Base-by-base conservation (phyloP, 2,888 invertebrate species). In the Esperia sulphurella region DNA sequence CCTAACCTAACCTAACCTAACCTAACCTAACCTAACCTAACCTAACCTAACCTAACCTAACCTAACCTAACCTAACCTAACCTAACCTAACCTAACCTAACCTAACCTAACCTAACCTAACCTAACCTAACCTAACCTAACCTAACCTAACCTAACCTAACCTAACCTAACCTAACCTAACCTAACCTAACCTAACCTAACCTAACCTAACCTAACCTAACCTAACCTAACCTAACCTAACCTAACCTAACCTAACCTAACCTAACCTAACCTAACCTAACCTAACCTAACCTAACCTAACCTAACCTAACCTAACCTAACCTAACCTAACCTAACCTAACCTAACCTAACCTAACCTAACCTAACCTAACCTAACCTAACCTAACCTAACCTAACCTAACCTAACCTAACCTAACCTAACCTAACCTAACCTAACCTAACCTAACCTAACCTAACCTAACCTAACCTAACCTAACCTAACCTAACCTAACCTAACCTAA, bases 401-500 rank as follows among this genome's bases (percentile, higher is more conserved):
- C 47, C 44, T 50, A 50, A 47, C 46, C 46, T 43, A 46, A 43
- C 46, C 45, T 46, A 45, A 46, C 46, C 45, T 43, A 45, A 45
- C 45, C 45, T 50, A 52, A 50, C 53, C 53, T 50, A 53, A 53
- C 53, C 53, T 49, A 46, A 48, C 48, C 48, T 49, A 52, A 52
- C 52, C 53, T 53, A 53, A 53, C 47, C 47, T 47, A 47, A 47
- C 53, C 53, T 53, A 53, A 53, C 53, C 53, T 53, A 53, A 53
- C 53, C 53, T 45, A 45, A 45, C 49, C 42, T 49, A 45, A 49
- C 46, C 47, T 49, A 45, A 45, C 48, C 42, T 30, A 30, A 30
- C 30, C 30, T 30, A 30, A 30, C 30, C 30, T 30, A 30, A 30
- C 30, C 30, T 30, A 30, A 30, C 30, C 30, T 30, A 30, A 30